phyloP scores from a whole-genome alignment of 2,797 vertebrate species.

The Brachymystax lenok region DNA sequence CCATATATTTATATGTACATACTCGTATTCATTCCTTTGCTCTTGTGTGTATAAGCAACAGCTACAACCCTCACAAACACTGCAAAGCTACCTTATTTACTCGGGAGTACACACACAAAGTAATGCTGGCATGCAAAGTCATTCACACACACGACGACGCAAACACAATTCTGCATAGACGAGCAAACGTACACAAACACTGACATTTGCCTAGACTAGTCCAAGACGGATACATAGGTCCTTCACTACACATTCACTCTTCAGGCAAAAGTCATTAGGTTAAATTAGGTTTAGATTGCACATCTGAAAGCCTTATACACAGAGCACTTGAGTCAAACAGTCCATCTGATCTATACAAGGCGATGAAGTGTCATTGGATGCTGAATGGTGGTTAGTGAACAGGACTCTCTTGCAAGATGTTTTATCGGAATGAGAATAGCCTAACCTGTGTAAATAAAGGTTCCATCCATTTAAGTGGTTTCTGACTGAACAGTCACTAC shows the following conservation, averaged over 20 bases:
- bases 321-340: no score
- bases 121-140: not conserved
- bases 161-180: not conserved
- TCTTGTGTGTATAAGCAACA: no score
- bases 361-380: not conserved
- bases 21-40: no score
- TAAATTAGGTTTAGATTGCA: not conserved
- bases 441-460: not conserved
- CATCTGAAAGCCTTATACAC: not conserved
- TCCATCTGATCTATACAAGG: no score
- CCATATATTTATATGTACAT: no score
- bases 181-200: not conserved
- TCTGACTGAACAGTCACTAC: not conserved
- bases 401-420: not conserved
- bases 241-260: not conserved
- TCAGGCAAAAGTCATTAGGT: not conserved
- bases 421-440: not conserved
- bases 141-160: not conserved
- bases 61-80: not conserved
- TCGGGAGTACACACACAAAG: not conserved
- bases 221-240: no score
- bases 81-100: conserved; percentile 11
- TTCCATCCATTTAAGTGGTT: not conserved
- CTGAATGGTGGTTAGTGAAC: conserved; percentile 11
- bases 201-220: not conserved